Conservation (phyloP, 2,888 invertebrate species). For the Escarpia spicata region DNA sequence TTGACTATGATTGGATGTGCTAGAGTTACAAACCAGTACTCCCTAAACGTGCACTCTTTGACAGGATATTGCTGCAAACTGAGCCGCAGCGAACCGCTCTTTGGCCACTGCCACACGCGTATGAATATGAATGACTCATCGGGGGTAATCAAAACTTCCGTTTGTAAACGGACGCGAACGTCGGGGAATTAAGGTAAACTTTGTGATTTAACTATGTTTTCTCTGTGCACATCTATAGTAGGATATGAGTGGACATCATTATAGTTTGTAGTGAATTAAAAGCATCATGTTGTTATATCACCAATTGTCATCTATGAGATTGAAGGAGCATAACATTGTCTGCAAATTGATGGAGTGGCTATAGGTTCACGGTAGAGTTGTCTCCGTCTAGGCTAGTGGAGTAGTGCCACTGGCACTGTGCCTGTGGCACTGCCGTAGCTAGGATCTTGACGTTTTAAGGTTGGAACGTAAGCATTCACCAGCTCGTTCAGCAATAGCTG, state of each 20-base stretch:
- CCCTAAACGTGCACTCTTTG: not conserved
- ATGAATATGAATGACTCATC: not conserved
- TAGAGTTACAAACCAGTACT: not conserved
- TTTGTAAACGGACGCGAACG: conserved; percentile 16
- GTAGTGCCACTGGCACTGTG: no score
- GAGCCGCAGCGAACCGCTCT: not conserved
- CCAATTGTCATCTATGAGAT: not conserved
- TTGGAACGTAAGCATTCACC: not conserved
- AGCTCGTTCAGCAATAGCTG: not conserved
- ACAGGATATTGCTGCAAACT: not conserved
- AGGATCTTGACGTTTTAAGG: not conserved
- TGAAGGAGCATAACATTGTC: not conserved
- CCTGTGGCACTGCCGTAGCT: not conserved
- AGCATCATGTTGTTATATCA: not conserved
- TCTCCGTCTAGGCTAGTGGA: no score
- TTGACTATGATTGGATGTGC: not conserved
- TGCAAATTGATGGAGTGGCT: not conserved
- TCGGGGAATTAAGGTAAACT: conserved; percentile 11
- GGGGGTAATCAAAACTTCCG: conserved; percentile 14
- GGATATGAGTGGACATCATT: not conserved
- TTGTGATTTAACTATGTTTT: not conserved
- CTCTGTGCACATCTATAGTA: not conserved
- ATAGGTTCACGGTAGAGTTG: not conserved
- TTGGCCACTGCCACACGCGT: conserved; percentile 7
- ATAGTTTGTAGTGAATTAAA: not conserved